Evolutionary conservation across 1,140 invertebrate genomes (phyloP).

Genomic region (Sitodiplosis mosellana): DNA sequence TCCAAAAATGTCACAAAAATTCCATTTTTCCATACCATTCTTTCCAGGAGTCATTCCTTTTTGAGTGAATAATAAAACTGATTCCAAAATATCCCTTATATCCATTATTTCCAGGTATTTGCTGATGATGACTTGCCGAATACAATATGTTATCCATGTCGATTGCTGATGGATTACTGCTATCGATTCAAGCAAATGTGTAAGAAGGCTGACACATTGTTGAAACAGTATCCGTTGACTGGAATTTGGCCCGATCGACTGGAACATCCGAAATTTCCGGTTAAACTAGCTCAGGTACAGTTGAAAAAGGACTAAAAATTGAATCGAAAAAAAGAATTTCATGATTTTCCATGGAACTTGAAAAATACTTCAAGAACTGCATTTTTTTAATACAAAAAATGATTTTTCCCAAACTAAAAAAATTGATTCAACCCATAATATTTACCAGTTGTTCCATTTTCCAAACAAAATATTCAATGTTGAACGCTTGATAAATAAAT

Average conservation of each 20-base stretch:
- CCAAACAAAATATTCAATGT: no score
- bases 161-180: constrained; percentile 41
- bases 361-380: no score
- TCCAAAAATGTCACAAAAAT: background rate
- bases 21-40: background rate
- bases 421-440: no score
- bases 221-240: constrained; percentile 42
- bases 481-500: no score
- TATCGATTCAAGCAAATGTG: constrained; percentile 57
- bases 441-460: no score
- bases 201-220: constrained; percentile 46
- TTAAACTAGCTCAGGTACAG: background rate
- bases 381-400: no score
- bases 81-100: background rate
- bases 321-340: no score
- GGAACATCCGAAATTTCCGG: constrained; percentile 21
- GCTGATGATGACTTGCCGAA: constrained; percentile 52
- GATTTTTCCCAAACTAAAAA: no score
- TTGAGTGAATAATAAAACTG: background rate
- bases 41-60: background rate
- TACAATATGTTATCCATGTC: constrained; percentile 45
- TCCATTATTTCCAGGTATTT: constrained; percentile 35
- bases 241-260: constrained; percentile 37
- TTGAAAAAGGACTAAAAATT: background rate
- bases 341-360: no score